Evolutionary conservation across 2,797 vertebrate genomes (phyloP).

Genomic region (Enteromius afrohamiltoni): DNA sequence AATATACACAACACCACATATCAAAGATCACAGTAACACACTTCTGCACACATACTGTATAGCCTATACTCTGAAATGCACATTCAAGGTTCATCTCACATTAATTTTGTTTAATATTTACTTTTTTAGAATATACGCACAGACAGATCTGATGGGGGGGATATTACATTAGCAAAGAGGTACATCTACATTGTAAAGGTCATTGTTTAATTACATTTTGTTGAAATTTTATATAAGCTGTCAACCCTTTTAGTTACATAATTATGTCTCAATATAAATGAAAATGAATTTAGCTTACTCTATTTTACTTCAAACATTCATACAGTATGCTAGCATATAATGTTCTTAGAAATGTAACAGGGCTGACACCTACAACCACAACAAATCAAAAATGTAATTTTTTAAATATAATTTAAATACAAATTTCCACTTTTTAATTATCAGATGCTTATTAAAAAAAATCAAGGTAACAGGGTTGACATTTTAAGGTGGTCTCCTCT

Average conservation of each 20-base stretch:
- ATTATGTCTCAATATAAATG: neutral
- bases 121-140: constrained; percentile 9
- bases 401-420: neutral
- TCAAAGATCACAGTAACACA: neutral
- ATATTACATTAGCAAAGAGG: neutral
- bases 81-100: neutral
- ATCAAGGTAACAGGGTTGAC: neutral
- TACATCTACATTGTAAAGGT: neutral
- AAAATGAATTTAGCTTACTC: neutral
- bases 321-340: neutral
- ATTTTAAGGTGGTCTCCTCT: neutral
- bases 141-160: constrained; percentile 5
- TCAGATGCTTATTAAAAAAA: neutral
- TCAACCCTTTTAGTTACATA: constrained; percentile 10
- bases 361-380: neutral
- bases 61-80: neutral
- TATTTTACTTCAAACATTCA: neutral
- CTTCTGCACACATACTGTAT: neutral
- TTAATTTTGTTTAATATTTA: neutral
- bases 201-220: too few species aligned
- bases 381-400: too few species aligned
- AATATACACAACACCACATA: neutral
- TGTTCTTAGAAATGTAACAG: neutral
- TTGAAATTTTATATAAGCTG: neutral
- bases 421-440: neutral